Percentiles rank a stretch among this genome's conserved stretches.
phyloP scores from a whole-genome alignment of 2,888 invertebrate species.

The Agonopterix subpropinquella region DNA sequence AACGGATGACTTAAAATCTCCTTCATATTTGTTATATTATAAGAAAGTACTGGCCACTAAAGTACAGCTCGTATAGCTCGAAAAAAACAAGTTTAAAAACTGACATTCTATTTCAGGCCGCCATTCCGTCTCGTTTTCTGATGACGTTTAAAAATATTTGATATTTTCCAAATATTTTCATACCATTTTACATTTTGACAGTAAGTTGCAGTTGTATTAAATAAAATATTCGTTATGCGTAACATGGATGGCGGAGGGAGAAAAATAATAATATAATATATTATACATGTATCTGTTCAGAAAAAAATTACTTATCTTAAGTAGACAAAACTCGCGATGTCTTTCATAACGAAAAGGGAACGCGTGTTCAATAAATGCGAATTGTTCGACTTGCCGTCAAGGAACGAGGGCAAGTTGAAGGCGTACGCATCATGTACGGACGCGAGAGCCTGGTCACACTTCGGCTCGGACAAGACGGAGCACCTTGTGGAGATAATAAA shows the following conservation, averaged over 20 bases:
- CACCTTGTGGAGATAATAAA: slow-evolving; percentile 74
- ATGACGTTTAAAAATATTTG: slow-evolving; percentile 61
- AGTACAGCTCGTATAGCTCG: not conserved
- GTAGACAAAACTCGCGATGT: slow-evolving; percentile 43
- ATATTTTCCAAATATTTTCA: slow-evolving; percentile 53
- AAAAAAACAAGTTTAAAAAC: slow-evolving; percentile 14
- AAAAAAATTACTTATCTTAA: slow-evolving; percentile 36
- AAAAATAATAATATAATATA: slow-evolving; percentile 38
- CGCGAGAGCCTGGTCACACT: slow-evolving; percentile 74
- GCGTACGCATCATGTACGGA: slow-evolving; percentile 74
- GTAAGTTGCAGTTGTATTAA: too few relatives aligned
- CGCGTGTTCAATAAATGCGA: slow-evolving; percentile 67
- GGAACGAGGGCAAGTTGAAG: slow-evolving; percentile 74
- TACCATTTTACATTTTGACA: slow-evolving; percentile 40
- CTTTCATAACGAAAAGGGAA: slow-evolving; percentile 68
- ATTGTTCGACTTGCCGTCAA: slow-evolving; percentile 53
- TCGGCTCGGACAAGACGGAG: slow-evolving; percentile 70
- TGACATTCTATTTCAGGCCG: slow-evolving; percentile 52
- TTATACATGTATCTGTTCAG: slow-evolving; percentile 35
- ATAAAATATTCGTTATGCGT: slow-evolving; percentile 43
- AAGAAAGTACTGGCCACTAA: not conserved
- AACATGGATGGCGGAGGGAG: slow-evolving; percentile 55
- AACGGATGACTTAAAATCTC: too few relatives aligned
- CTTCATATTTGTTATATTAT: too few relatives aligned
- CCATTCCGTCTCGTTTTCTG: slow-evolving; percentile 53